These are phyloP conservation scores for Myathropa florea DNA, from an alignment of 2,888 invertebrate species.

Conservation along the genomic window DNA sequence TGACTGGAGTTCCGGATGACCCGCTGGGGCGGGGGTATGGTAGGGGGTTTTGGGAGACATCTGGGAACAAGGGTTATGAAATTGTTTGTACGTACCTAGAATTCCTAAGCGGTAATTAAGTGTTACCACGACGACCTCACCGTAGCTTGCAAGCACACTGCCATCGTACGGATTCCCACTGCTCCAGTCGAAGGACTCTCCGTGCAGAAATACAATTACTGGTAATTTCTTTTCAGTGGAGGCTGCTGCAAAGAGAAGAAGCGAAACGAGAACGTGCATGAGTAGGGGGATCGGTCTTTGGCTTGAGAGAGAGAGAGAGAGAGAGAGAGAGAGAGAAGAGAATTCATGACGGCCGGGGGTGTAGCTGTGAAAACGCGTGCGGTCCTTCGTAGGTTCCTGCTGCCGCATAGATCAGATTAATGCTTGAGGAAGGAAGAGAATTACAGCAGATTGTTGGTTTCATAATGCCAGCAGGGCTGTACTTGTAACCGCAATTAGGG, in stretches of 20 bases:
- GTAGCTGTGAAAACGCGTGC: conserved; percentile 1
- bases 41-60: conserved; percentile 16
- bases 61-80: conserved; percentile 19
- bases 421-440: background rate
- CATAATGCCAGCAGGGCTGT: conserved; percentile 5
- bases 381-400: background rate
- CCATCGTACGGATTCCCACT: conserved; percentile 99
- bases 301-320: background rate
- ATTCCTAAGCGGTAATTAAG: conserved; percentile 97
- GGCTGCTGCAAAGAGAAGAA: conserved; percentile 75
- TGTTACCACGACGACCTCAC: conserved; percentile 95
- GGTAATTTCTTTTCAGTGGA: conserved; percentile 80
- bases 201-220: conserved; percentile 81
- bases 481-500: conserved; percentile 7
- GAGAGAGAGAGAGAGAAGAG: no score
- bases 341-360: background rate
- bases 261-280: conserved; percentile 8
- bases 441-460: background rate
- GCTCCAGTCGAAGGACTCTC: conserved; percentile 93
- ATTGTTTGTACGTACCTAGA: conserved; percentile 83
- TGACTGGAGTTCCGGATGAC: background rate
- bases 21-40: background rate
- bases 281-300: background rate
- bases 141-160: conserved; percentile 95
- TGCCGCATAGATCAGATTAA: conserved; percentile 13